A percentile compares a stretch with the other conserved stretches of the same genome.
These are phyloP conservation scores for Rhagoletis pomonella DNA, from an alignment of 1,140 invertebrate species.

Conservation along the genomic window DNA sequence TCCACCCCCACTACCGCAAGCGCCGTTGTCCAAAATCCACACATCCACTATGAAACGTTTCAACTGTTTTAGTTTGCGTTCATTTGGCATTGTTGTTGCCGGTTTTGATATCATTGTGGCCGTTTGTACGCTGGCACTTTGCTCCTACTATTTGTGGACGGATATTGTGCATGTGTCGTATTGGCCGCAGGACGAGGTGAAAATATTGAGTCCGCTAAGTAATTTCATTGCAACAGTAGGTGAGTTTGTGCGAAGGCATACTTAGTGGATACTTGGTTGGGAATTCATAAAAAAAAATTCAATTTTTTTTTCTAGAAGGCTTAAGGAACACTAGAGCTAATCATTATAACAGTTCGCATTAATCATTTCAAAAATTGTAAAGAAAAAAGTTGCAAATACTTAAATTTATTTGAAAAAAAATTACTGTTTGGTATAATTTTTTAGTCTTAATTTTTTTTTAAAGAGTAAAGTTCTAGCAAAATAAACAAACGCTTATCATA, in stretches of 20 bases:
- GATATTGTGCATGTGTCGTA: constrained; percentile 66
- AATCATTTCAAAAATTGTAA: too few relatives aligned
- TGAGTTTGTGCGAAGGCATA: constrained; percentile 58
- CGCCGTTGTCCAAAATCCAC: background rate
- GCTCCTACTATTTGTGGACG: constrained; percentile 67
- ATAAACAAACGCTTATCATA: too few relatives aligned
- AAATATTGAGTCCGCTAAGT: constrained; percentile 65
- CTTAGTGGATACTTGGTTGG: too few relatives aligned
- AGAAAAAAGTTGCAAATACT: too few relatives aligned
- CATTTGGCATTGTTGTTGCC: constrained; percentile 67
- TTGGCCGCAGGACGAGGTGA: constrained; percentile 66
- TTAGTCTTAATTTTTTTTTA: too few relatives aligned
- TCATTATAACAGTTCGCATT: too few relatives aligned
- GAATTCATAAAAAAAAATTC: too few relatives aligned
- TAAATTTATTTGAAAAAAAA: too few relatives aligned
- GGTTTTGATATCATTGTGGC: constrained; percentile 64
- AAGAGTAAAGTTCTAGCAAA: too few relatives aligned
- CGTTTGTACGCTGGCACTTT: constrained; percentile 61
- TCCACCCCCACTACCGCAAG: background rate
- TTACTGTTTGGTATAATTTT: too few relatives aligned
- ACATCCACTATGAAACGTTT: constrained; percentile 67
- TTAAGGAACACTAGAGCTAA: too few relatives aligned
- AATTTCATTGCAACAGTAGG: constrained; percentile 65
- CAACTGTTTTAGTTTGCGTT: constrained; percentile 66
- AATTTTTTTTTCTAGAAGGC: too few relatives aligned